Percentiles rank a stretch among this genome's conserved stretches.
These are phyloP conservation scores for Nannobrachium achirus DNA, from an alignment of 2,113 vertebrate genomes.

Conservation along the genomic window DNA sequence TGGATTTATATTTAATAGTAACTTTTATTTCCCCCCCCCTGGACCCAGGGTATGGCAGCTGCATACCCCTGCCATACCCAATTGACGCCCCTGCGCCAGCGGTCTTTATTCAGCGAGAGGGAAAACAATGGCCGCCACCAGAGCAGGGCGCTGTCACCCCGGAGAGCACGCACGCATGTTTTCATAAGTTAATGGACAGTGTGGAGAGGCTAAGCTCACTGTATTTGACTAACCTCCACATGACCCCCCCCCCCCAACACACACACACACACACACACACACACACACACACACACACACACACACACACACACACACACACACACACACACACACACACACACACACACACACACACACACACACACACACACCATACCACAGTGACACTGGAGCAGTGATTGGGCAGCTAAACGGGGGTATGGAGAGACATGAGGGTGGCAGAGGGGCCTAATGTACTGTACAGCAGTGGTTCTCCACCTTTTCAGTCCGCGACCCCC, in stretches of 20 bases:
- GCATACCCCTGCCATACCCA: no score
- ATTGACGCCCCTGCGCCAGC: no score
- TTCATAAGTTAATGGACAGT: conserved; percentile 80
- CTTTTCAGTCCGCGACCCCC: no score
- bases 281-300: background rate
- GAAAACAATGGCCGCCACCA: conserved; percentile 62
- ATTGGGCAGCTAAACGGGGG: conserved; percentile 41
- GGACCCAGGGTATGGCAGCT: no score
- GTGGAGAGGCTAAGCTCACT: conserved; percentile 70
- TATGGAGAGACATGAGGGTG: conserved; percentile 25
- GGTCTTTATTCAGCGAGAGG: background rate
- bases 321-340: conserved; percentile 8
- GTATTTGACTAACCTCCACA: conserved; percentile 81
- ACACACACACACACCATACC: conserved; percentile 22
- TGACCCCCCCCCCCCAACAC: conserved; percentile 60
- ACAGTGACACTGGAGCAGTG: conserved; percentile 43
- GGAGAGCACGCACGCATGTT: conserved; percentile 68
- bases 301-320: conserved; percentile 2
- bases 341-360: conserved; percentile 23
- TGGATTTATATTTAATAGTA: no score
- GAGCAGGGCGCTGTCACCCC: conserved; percentile 63
- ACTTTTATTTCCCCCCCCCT: no score
- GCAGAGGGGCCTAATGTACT: background rate
- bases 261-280: conserved; percentile 20
- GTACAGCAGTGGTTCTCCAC: conserved; percentile 1